Percentiles rank a stretch among this genome's conserved stretches.
phyloP scores from a whole-genome alignment of 1,140 invertebrate species.

The Eubasilissa regina region DNA sequence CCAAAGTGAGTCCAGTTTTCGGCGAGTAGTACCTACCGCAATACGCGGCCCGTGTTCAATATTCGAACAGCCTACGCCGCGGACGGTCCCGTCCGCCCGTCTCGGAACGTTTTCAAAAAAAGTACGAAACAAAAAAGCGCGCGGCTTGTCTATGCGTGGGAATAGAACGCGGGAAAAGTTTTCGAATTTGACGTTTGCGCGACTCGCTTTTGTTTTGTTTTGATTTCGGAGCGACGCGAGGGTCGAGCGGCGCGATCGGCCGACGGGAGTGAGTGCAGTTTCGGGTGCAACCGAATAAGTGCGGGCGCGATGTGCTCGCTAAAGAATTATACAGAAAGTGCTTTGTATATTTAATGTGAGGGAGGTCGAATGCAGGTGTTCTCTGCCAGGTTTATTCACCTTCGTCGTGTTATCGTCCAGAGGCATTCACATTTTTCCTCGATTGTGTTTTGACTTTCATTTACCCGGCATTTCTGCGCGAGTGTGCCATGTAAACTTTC shows the following conservation, averaged over 20 bases:
- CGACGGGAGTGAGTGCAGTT: background rate
- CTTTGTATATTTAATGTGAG: constrained; percentile 28
- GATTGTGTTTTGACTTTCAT: no score
- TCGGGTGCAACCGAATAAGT: constrained; percentile 14
- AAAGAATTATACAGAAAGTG: background rate
- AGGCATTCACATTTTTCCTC: background rate
- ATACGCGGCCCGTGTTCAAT: constrained; percentile 23
- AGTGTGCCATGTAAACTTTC: no score
- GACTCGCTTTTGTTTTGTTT: constrained; percentile 11
- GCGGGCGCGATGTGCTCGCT: background rate
- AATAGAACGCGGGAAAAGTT: constrained; percentile 23
- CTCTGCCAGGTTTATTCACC: constrained; percentile 26
- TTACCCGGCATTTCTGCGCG: no score
- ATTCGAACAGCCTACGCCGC: constrained; percentile 29
- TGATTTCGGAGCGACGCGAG: background rate
- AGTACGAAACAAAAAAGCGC: constrained; percentile 21
- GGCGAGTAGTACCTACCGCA: constrained; percentile 10
- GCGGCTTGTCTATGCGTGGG: constrained; percentile 22
- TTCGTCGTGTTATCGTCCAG: constrained; percentile 13
- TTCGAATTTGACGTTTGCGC: constrained; percentile 17
- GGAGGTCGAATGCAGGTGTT: constrained; percentile 27
- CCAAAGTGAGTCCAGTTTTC: constrained; percentile 32
- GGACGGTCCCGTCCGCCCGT: background rate
- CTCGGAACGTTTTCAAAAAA: constrained; percentile 1
- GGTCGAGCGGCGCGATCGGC: background rate